Conservation (phyloP, 2,888 invertebrate species). For the Papilio demoleus region DNA sequence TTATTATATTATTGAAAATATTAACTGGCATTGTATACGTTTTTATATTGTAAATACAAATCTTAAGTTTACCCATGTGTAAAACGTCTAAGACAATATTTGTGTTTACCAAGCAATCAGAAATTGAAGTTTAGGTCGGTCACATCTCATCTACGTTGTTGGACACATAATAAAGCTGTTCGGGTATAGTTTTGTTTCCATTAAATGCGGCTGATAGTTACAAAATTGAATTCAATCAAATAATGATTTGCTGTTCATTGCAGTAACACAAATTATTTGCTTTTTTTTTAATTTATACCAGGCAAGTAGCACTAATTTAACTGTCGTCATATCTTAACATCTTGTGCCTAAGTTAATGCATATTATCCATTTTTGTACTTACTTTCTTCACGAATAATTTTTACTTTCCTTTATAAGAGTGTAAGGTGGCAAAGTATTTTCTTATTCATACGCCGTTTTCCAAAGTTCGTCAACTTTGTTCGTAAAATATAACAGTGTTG, state of each 20-base stretch:
- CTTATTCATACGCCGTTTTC: constrained; percentile 34
- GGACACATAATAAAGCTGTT: constrained; percentile 54
- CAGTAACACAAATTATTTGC: neutral
- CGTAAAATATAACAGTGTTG: constrained; percentile 33
- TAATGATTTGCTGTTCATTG: too few relatives aligned
- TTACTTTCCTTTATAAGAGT: constrained; percentile 1
- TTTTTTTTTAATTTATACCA: neutral
- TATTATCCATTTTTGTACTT: neutral
- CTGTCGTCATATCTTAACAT: neutral
- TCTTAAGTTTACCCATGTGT: neutral
- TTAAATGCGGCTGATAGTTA: neutral
- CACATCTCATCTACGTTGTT: constrained; percentile 68
- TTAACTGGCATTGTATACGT: too few relatives aligned
- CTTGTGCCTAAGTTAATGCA: neutral
- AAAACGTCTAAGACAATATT: neutral
- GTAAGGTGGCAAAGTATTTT: constrained; percentile 27
- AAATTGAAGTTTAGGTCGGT: constrained; percentile 66
- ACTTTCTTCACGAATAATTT: neutral
- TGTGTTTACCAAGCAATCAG: constrained; percentile 47
- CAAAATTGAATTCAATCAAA: too few relatives aligned
- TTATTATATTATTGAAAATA: too few relatives aligned
- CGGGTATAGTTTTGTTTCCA: neutral
- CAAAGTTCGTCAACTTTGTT: constrained; percentile 36
- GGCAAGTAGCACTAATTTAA: neutral
- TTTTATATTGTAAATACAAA: neutral